A percentile compares a stretch with the other conserved stretches of the same genome.
Evolutionary conservation across 2,113 vertebrate genomes (phyloP).

Genomic region (Mustelus asterias): DNA sequence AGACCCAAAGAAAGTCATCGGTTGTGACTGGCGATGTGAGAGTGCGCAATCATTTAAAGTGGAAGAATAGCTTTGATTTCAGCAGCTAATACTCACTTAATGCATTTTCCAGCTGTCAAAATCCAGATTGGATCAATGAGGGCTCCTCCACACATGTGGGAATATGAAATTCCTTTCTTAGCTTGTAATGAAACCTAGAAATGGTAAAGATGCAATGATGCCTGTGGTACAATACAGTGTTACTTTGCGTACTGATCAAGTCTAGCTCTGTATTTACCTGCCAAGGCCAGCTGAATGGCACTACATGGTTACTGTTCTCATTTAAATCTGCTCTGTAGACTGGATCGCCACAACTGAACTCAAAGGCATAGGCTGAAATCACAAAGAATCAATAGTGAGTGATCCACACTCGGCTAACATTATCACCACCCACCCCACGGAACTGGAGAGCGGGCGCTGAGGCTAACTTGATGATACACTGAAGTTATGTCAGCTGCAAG

Average conservation of each 20-base stretch:
- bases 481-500: neutral
- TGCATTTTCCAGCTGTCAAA: conserved; percentile 3
- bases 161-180: conserved; percentile 20
- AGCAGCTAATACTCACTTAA: conserved; percentile 18
- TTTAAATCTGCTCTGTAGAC: conserved; percentile 13
- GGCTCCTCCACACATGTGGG: conserved; percentile 17
- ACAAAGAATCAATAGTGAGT: neutral
- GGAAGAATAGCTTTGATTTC: neutral
- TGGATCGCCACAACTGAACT: conserved; percentile 26
- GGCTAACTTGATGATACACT: neutral
- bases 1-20: neutral
- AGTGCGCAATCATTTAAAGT: neutral
- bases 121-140: conserved; percentile 20
- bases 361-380: conserved; percentile 17
- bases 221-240: neutral
- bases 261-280: conserved; percentile 9
- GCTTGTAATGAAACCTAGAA: conserved; percentile 22
- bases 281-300: conserved; percentile 30
- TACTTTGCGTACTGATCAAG: too few species aligned
- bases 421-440: too few species aligned
- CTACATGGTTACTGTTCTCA: neutral
- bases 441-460: neutral
- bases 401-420: neutral
- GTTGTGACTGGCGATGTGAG: neutral
- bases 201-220: neutral